Evolutionary conservation across 2,888 invertebrate genomes (phyloP).

Genomic region (Coelopa pilipes): DNA sequence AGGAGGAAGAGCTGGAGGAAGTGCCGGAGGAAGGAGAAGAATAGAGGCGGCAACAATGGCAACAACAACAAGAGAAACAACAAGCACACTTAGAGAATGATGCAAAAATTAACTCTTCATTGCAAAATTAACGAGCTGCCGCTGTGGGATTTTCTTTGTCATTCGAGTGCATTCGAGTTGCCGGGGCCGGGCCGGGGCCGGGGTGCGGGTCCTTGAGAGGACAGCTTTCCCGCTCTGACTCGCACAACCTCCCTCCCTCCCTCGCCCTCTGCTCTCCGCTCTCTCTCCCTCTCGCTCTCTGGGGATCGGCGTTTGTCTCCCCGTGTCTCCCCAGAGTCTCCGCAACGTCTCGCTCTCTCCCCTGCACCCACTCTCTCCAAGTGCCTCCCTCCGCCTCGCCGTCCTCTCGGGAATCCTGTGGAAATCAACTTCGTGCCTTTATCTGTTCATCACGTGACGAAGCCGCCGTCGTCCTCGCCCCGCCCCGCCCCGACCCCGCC

Average conservation of each 20-base stretch:
- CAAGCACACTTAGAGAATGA: neutral
- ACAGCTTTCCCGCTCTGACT: too few relatives aligned
- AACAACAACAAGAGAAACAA: too few relatives aligned
- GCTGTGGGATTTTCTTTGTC: conserved; percentile 9
- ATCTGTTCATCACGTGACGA: conserved; percentile 8
- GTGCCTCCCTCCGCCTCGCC: neutral
- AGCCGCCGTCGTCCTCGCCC: neutral
- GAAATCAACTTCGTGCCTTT: conserved; percentile 15
- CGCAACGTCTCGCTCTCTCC: neutral
- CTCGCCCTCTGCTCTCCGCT: neutral
- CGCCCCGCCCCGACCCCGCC: neutral
- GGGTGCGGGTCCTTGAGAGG: too few relatives aligned
- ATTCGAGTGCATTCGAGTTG: neutral
- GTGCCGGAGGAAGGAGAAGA: too few relatives aligned
- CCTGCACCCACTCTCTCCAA: too few relatives aligned
- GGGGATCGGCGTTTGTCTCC: neutral
- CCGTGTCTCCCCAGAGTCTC: neutral
- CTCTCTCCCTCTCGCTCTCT: neutral
- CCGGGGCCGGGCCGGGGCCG: too few relatives aligned
- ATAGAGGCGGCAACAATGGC: too few relatives aligned
- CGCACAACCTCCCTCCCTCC: too few relatives aligned
- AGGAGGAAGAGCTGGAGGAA: too few relatives aligned
- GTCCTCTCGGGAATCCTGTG: neutral
- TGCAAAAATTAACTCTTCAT: conserved; percentile 25
- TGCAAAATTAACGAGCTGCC: conserved; percentile 18